Evolutionary conservation across 2,113 vertebrate genomes (phyloP).

Genomic region (Callaeas wilsoni): DNA sequence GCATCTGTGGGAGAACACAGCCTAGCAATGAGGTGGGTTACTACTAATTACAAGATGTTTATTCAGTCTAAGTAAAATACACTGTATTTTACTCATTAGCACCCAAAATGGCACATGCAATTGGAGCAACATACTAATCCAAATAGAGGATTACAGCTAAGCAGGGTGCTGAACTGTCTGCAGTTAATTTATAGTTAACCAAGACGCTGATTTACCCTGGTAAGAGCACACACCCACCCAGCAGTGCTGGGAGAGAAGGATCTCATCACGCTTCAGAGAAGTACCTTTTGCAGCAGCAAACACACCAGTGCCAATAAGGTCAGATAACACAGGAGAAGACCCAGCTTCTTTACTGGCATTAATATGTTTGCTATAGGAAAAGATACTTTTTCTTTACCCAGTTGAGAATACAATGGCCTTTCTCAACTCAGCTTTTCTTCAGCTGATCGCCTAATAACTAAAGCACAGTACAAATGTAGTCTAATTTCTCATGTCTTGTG

Average conservation of each 20-base stretch:
- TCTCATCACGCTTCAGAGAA: not conserved
- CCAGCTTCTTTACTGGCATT: not conserved
- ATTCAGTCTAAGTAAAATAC: not conserved
- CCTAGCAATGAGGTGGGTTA: not conserved
- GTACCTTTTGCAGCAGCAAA: not conserved
- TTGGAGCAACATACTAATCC: not conserved
- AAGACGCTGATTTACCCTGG: not conserved
- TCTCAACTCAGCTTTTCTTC: not conserved
- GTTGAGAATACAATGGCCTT: not conserved
- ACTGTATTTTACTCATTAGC: constrained; percentile 15
- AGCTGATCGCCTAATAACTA: not conserved
- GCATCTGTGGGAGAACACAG: not conserved
- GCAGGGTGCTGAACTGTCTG: not conserved
- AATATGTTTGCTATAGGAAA: not conserved
- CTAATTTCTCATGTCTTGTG: not conserved
- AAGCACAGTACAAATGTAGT: not conserved
- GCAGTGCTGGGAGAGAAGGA: not conserved
- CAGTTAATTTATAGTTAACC: constrained; percentile 6
- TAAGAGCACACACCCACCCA: not conserved
- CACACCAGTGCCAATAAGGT: not conserved
- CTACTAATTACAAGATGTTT: not conserved
- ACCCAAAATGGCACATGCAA: constrained; percentile 4
- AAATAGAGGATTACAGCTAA: constrained; percentile 1
- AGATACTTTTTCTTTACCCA: not conserved
- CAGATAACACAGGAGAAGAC: not conserved